phyloP scores from a whole-genome alignment of 2,113 vertebrate genomes.

The Diadophis punctatus region DNA sequence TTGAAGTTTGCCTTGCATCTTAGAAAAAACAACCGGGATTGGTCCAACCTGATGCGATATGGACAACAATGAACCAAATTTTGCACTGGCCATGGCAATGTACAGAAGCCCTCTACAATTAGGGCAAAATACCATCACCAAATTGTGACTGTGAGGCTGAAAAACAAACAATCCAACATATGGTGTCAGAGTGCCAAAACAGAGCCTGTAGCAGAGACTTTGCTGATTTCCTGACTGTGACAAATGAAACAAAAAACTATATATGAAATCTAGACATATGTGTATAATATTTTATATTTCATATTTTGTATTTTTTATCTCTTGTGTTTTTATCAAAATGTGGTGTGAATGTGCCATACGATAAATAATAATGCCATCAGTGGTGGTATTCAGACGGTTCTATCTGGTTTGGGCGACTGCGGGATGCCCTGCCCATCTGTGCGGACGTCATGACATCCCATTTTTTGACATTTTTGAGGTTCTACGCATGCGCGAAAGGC shows the following conservation, averaged over 20 bases:
- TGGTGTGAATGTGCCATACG: neutral
- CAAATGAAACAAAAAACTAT: neutral
- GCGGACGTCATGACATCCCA: too few species aligned
- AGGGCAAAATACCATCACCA: neutral
- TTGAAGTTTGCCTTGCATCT: neutral
- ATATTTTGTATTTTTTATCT: neutral
- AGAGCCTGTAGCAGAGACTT: neutral
- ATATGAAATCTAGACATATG: neutral
- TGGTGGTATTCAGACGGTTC: too few species aligned
- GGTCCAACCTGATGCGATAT: neutral
- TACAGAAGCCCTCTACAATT: neutral
- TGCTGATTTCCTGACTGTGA: neutral
- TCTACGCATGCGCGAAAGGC: too few species aligned
- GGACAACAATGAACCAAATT: neutral
- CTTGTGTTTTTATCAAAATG: neutral
- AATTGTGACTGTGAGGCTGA: neutral
- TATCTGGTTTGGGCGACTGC: too few species aligned
- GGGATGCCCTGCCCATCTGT: too few species aligned
- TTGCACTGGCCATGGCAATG: neutral
- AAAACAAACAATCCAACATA: neutral
- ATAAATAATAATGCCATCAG: too few species aligned
- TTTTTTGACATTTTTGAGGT: too few species aligned
- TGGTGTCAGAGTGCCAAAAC: neutral
- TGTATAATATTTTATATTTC: neutral
- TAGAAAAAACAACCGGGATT: neutral